Conservation (phyloP, 2,888 invertebrate genomes). For the Stenurella melanura region DNA sequence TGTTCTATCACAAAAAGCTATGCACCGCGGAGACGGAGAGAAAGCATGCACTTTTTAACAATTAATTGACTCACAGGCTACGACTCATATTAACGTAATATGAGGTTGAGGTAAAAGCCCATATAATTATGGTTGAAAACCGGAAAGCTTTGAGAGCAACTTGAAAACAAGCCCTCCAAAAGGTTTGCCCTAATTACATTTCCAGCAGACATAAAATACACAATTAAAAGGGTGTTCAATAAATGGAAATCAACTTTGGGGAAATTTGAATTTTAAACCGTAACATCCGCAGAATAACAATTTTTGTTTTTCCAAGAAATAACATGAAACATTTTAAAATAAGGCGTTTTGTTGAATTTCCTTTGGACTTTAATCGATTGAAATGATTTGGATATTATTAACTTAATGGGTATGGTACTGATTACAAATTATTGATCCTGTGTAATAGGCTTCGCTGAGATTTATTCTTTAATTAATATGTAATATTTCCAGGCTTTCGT, state of each 20-base stretch:
- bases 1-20: conserved; percentile 15
- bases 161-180: conserved; percentile 23
- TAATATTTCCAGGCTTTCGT: too few relatives aligned
- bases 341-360: background rate
- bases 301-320: conserved; percentile 2
- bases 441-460: too few relatives aligned
- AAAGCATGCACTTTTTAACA: conserved; percentile 21
- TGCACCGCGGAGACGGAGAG: conserved; percentile 8
- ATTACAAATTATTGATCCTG: too few relatives aligned
- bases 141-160: conserved; percentile 15
- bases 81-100: conserved; percentile 28
- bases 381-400: background rate
- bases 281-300: conserved; percentile 9
- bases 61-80: conserved; percentile 24
- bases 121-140: conserved; percentile 24
- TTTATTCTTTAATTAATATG: too few relatives aligned
- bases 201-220: conserved; percentile 35
- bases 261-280: conserved; percentile 13
- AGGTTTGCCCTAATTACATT: conserved; percentile 39
- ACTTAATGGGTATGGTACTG: too few relatives aligned
- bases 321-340: background rate
- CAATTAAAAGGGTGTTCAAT: conserved; percentile 34
- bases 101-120: conserved; percentile 26
- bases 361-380: background rate
- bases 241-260: conserved; percentile 19